Conservation (phyloP, 2,797 vertebrate species). For the Ciconia nigra region DNA sequence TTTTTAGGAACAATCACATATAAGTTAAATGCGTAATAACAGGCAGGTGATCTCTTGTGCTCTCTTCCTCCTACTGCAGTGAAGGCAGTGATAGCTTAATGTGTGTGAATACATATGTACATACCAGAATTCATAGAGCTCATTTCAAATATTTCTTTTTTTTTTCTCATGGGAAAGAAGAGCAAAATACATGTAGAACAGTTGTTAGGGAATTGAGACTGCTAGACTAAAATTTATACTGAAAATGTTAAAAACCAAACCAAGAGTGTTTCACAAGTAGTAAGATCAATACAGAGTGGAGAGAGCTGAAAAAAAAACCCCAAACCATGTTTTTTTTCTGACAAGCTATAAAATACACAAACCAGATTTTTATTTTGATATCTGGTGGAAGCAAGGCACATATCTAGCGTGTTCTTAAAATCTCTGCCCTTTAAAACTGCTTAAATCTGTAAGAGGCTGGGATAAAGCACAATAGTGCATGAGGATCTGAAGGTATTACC, state of each 20-base stretch:
- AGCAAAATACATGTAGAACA: not conserved
- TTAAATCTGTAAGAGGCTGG: not conserved
- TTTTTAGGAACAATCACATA: not conserved
- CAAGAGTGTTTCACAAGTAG: not conserved
- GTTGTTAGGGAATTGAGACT: not conserved
- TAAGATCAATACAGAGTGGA: not conserved
- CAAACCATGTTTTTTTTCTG: not conserved
- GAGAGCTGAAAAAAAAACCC: not conserved
- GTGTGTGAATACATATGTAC: not conserved
- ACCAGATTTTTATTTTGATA: not conserved
- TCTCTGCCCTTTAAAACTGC: not conserved
- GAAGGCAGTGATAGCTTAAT: not conserved
- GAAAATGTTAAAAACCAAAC: not conserved
- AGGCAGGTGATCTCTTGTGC: not conserved
- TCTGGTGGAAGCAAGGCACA: not conserved
- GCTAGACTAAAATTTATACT: not conserved
- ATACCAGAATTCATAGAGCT: not conserved
- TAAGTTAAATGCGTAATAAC: not conserved
- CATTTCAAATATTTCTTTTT: not conserved
- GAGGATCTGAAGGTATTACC: not conserved
- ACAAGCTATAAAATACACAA: not conserved
- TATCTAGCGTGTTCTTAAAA: not conserved
- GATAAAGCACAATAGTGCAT: not conserved
- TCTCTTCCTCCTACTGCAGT: not conserved
- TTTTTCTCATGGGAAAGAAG: not conserved